A percentile compares a stretch with the other conserved stretches of the same genome.
Evolutionary conservation across 2,888 invertebrate species (phyloP).

Genomic region (Apocheima hispidaria): DNA sequence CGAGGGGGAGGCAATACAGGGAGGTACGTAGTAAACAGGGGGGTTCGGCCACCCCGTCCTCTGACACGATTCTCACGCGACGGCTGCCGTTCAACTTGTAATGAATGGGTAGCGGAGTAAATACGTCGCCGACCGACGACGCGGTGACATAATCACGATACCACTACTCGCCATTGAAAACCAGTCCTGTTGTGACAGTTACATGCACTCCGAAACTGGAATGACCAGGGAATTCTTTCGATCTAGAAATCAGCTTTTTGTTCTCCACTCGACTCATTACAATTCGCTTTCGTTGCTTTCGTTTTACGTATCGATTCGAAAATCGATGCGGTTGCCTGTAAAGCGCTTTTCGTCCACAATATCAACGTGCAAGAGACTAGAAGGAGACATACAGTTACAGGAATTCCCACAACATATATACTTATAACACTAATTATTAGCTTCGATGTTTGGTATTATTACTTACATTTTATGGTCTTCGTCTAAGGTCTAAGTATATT

Average conservation of each 20-base stretch:
- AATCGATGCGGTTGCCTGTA: conserved; percentile 11
- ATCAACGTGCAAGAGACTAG: too few relatives aligned
- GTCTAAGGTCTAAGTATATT: conserved; percentile 13
- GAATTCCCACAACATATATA: neutral
- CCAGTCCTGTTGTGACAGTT: conserved; percentile 60
- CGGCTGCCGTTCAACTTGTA: conserved; percentile 78
- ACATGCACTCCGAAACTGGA: conserved; percentile 59
- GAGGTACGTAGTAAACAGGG: conserved; percentile 48
- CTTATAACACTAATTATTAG: neutral
- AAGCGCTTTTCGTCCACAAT: neutral
- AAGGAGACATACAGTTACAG: conserved; percentile 8
- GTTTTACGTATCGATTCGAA: conserved; percentile 22
- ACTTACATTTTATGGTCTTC: neutral
- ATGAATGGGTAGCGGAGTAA: conserved; percentile 81
- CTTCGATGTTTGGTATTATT: neutral
- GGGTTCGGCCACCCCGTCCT: conserved; percentile 60
- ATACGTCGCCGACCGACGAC: conserved; percentile 58
- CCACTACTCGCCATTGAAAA: conserved; percentile 65
- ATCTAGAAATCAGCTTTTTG: conserved; percentile 52
- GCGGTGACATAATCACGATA: conserved; percentile 69
- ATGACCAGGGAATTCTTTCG: conserved; percentile 54
- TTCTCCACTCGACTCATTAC: conserved; percentile 46
- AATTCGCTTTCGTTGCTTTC: conserved; percentile 47
- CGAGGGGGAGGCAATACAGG: conserved; percentile 48
- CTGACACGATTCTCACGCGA: conserved; percentile 85